A percentile compares a stretch with the other conserved stretches of the same genome.
Evolutionary conservation across 1,140 invertebrate species (phyloP).

Genomic region (Sesamia nonagrioides): DNA sequence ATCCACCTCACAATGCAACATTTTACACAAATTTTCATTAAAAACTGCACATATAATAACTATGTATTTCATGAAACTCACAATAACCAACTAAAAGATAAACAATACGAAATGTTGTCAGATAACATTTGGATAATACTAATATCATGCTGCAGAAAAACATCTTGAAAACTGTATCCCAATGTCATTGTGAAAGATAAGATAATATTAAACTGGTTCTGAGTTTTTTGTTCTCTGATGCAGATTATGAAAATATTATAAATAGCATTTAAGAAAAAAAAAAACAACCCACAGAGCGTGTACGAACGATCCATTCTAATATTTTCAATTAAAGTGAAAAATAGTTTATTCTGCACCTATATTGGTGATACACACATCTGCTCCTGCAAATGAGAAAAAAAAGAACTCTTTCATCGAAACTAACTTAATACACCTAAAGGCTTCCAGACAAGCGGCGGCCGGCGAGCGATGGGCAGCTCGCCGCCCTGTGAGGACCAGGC

Average conservation of each 20-base stretch:
- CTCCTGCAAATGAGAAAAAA: too few species aligned
- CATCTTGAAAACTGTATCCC: constrained; percentile 13
- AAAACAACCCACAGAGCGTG: too few species aligned
- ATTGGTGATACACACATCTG: too few species aligned
- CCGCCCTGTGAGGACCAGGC: too few species aligned
- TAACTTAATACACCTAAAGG: too few species aligned
- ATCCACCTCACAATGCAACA: constrained; percentile 65
- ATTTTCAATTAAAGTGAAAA: too few species aligned
- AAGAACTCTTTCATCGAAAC: background rate
- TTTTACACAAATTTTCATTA: constrained; percentile 50
- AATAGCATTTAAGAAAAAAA: too few species aligned
- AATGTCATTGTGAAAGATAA: constrained; percentile 10
- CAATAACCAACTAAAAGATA: constrained; percentile 29
- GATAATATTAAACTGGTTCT: too few species aligned
- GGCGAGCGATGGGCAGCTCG: too few species aligned
- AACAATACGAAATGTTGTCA: constrained; percentile 7
- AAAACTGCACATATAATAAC: constrained; percentile 39
- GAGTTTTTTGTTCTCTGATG: background rate
- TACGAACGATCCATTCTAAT: too few species aligned
- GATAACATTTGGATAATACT: constrained; percentile 33
- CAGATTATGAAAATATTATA: background rate
- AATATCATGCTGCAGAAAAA: background rate
- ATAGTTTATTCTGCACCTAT: too few species aligned
- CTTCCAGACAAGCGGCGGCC: too few species aligned
- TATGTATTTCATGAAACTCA: constrained; percentile 40